Percentiles rank a stretch among this genome's conserved stretches.
phyloP scores from a whole-genome alignment of 2,797 vertebrate genomes.

The Thaleichthys pacificus region DNA sequence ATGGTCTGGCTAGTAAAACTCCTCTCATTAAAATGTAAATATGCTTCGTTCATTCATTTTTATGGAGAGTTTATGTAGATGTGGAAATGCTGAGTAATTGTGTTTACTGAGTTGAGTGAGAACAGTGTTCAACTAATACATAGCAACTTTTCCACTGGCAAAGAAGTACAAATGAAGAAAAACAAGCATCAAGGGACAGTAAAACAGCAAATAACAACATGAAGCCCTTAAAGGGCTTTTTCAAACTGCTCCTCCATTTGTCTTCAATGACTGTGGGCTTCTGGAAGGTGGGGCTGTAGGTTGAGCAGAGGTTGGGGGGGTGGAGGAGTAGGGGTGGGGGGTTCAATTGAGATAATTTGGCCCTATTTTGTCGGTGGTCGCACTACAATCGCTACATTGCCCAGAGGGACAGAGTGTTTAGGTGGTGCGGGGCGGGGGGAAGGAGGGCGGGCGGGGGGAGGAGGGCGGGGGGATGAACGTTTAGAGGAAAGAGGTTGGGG shows the following conservation, averaged over 20 bases:
- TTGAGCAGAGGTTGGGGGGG: slow-evolving; percentile 45
- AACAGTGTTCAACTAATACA: slow-evolving; percentile 53
- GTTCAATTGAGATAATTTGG: slow-evolving; percentile 70
- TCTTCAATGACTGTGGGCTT: slow-evolving; percentile 50
- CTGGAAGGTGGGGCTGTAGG: slow-evolving; percentile 43
- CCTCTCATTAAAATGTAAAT: not conserved
- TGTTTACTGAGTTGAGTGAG: slow-evolving; percentile 7
- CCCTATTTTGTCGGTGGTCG: slow-evolving; percentile 60
- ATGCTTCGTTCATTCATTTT: not conserved
- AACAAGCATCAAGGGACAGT: slow-evolving; percentile 42
- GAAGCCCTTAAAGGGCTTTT: slow-evolving; percentile 45
- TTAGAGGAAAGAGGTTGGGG: not conserved
- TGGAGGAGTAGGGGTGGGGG: not conserved
- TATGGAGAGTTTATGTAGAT: not conserved
- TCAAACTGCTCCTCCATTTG: slow-evolving; percentile 62
- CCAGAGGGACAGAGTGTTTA: slow-evolving; percentile 58
- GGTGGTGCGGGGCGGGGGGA: slow-evolving; percentile 19
- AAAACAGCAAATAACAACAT: slow-evolving; percentile 46
- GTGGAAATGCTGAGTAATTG: slow-evolving; percentile 32
- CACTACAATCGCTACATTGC: slow-evolving; percentile 49
- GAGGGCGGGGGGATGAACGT: not conserved
- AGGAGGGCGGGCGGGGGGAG: too few relatives aligned
- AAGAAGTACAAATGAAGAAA: slow-evolving; percentile 41
- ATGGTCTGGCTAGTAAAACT: not conserved
- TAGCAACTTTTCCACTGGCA: slow-evolving; percentile 39